Conservation (phyloP, 2,113 vertebrate species). For the Abramis brama region DNA sequence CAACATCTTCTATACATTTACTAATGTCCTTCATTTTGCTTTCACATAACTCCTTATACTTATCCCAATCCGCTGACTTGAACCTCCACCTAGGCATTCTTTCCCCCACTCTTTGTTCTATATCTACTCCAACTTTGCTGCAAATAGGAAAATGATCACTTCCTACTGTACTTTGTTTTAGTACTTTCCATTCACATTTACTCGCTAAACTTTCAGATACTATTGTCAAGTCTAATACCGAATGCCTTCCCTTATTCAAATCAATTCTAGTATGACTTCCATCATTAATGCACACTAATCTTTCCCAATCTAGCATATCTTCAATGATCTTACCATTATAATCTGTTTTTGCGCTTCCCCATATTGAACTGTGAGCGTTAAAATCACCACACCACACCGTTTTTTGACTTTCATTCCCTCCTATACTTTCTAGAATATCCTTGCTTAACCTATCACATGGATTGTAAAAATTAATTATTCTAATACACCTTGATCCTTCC, state of each 20-base stretch:
- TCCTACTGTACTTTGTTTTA: not conserved
- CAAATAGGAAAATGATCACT: not conserved
- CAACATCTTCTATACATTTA: too few relatives aligned
- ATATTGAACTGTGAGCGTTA: not conserved
- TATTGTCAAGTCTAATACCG: not conserved
- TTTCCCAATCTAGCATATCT: not conserved
- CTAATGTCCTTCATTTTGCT: too few relatives aligned
- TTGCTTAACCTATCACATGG: not conserved
- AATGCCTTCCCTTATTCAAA: not conserved
- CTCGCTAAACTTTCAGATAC: not conserved
- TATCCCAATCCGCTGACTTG: too few relatives aligned
- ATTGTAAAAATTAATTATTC: not conserved
- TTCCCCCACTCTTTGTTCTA: too few relatives aligned
- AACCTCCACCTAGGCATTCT: too few relatives aligned
- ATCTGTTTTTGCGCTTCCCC: not conserved
- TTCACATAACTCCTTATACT: too few relatives aligned
- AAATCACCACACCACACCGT: not conserved
- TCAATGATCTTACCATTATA: not conserved
- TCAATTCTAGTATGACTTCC: not conserved
- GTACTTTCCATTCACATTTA: not conserved
- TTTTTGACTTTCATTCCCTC: not conserved
- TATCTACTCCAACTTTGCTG: too few relatives aligned
- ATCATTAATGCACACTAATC: not conserved
- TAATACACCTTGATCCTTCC: not conserved
- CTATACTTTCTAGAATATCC: not conserved